Base-by-base conservation (phyloP, 2,888 invertebrate species). In the Stegana nigrithorax region DNA sequence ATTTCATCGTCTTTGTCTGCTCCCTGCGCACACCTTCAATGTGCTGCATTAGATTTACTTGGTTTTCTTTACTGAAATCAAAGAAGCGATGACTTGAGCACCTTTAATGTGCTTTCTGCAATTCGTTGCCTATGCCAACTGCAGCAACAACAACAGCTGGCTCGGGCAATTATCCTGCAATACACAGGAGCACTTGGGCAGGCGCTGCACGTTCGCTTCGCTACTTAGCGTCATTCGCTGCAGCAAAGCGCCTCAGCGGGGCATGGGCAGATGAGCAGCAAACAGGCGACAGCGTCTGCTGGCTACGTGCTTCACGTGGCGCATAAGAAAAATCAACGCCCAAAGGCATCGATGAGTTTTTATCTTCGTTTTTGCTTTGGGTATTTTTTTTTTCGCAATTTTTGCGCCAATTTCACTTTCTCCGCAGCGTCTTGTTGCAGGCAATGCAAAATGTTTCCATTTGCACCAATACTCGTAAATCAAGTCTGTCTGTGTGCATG, bases 151-250 rank as follows among this genome's bases (percentile, higher is more conserved):
- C 60, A 6, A 23, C 47, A 21, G 23, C 21, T 47, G 23, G 23
- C 63, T 59, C 59, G 56, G 61, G 61, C 62, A 66, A 66, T 44
- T 62, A 64, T 64, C 50, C 44, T 59, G 42, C 47, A 23, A 60
- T 62, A 62, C 69, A 68, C 68, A 67, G 64, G 60, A 39, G 14
- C 39, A 39, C 39, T 39, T 39, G 14, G n/a, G 14, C 39, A 14
- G 10, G 17, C 12, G 8, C 63, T 69, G 80, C 79, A 80, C 79
- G 79, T 80, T 66, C 72, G 45, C 42, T 25, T 25, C 25, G 51
- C 67, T 55, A 36, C 59, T 55, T 58, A 58, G 53, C 62, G 68
- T 67, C 72, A 73, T 67, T 68, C 70, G 75, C 68, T 72, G 69
- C 66, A 57, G 65, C 68, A 66, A 68, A n/a, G n/a, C n/a, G 39